phyloP scores from a whole-genome alignment of 2,113 vertebrate species.

The Cephalopholis sonnerati region DNA sequence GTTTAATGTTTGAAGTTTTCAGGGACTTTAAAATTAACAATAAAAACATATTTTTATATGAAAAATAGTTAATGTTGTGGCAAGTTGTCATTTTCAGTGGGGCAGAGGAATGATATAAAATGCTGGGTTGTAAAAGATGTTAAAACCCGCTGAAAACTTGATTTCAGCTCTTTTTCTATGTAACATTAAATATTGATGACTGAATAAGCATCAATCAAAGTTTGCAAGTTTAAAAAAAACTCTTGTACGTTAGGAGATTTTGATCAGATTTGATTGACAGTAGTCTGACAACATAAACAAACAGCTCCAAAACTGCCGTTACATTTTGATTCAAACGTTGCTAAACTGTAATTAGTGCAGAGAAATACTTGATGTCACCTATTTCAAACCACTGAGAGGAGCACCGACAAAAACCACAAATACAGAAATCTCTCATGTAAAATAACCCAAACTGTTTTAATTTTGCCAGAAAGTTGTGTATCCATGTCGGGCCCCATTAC shows the following conservation, averaged over 20 bases:
- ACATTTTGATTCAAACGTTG: background rate
- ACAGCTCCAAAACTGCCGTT: background rate
- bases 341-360: background rate
- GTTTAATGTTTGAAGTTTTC: background rate
- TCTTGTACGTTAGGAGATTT: background rate
- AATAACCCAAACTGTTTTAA: conserved; percentile 1
- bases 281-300: background rate
- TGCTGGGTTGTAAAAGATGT: background rate
- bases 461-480: background rate
- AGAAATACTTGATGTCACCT: background rate
- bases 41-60: background rate
- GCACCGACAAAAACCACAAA: background rate
- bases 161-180: background rate
- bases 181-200: background rate
- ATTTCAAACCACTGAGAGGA: background rate
- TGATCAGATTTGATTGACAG: conserved; percentile 12
- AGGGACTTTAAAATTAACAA: background rate
- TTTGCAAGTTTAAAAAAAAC: background rate
- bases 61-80: background rate
- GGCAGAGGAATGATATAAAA: background rate
- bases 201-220: background rate
- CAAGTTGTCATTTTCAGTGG: background rate
- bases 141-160: background rate
- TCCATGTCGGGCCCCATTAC: background rate
- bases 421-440: background rate